Conservation (phyloP, 2,113 vertebrate genomes). For the Neotragus pygmaeus region DNA sequence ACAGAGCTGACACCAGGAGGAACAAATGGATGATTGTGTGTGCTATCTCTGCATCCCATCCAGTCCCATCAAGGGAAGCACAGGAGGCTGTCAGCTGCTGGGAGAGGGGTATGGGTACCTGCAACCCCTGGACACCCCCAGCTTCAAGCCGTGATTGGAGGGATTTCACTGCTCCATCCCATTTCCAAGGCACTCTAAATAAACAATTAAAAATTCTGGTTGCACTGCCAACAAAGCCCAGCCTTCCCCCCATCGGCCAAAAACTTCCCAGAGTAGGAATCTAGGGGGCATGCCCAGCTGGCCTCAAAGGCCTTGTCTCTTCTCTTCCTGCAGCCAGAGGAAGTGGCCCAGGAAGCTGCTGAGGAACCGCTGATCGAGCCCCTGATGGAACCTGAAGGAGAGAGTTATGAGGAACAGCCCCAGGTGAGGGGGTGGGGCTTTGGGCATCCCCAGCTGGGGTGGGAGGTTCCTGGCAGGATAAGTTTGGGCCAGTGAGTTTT, state of each 20-base stretch:
- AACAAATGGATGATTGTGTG: not conserved
- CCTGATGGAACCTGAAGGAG: conserved; percentile 94
- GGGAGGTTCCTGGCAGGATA: not conserved
- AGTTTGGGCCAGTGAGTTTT: not conserved
- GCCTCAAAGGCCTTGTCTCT: not conserved
- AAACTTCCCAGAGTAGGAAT: not conserved
- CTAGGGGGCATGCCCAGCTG: not conserved
- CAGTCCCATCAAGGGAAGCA: not conserved
- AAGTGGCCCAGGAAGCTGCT: conserved; percentile 95
- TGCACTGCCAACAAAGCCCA: not conserved
- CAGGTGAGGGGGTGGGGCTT: conserved; percentile 84
- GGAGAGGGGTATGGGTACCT: not conserved
- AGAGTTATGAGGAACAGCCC: conserved; percentile 91
- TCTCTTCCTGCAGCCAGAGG: conserved; percentile 86
- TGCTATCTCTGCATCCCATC: not conserved
- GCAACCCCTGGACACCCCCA: not conserved
- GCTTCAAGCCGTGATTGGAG: not conserved
- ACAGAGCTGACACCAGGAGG: not conserved
- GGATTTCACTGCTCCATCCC: not conserved
- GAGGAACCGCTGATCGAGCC: conserved; percentile 92
- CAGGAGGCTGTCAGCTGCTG: not conserved
- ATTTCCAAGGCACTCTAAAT: conserved; percentile 21
- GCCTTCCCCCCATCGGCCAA: not conserved
- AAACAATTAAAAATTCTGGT: not conserved
- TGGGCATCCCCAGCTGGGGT: not conserved